Percentiles rank a stretch among this genome's conserved stretches.
These are phyloP conservation scores for Nesoenas mayeri DNA, from an alignment of 2,113 vertebrate species.

Conservation along the genomic window DNA sequence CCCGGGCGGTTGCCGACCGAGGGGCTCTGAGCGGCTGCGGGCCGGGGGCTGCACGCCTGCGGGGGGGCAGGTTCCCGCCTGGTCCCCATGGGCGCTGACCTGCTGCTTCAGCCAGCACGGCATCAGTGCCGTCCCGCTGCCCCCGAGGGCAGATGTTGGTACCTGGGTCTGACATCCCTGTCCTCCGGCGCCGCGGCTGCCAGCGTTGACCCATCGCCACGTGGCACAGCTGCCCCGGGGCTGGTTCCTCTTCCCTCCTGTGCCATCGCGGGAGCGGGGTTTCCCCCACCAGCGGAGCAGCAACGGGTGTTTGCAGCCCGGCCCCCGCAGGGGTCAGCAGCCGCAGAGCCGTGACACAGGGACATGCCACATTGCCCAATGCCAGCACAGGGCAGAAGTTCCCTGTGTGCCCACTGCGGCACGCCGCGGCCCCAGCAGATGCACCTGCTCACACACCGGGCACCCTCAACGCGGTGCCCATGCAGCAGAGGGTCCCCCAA, in stretches of 20 bases:
- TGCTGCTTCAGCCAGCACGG: background rate
- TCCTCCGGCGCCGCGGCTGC: background rate
- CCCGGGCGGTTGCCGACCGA: too few species aligned
- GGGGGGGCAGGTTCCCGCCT: background rate
- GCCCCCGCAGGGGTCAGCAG: background rate
- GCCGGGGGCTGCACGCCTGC: background rate
- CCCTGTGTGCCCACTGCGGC: background rate
- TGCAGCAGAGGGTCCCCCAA: fast-evolving
- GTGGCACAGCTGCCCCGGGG: fast-evolving
- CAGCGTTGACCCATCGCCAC: fast-evolving
- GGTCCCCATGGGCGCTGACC: too few species aligned
- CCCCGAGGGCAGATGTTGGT: background rate
- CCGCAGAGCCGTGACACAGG: background rate
- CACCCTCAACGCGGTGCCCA: background rate
- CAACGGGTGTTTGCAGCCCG: fast-evolving
- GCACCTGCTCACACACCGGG: fast-evolving
- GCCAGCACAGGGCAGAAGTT: background rate
- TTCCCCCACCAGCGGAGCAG: fast-evolving
- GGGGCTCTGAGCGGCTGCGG: background rate
- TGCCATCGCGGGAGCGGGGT: fast-evolving
- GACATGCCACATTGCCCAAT: fast-evolving
- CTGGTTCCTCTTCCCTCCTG: background rate
- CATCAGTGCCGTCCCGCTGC: fast-evolving
- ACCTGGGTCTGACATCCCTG: background rate
- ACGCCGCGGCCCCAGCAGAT: background rate